phyloP scores from a whole-genome alignment of 2,797 vertebrate genomes.

The Tangara arthus region DNA sequence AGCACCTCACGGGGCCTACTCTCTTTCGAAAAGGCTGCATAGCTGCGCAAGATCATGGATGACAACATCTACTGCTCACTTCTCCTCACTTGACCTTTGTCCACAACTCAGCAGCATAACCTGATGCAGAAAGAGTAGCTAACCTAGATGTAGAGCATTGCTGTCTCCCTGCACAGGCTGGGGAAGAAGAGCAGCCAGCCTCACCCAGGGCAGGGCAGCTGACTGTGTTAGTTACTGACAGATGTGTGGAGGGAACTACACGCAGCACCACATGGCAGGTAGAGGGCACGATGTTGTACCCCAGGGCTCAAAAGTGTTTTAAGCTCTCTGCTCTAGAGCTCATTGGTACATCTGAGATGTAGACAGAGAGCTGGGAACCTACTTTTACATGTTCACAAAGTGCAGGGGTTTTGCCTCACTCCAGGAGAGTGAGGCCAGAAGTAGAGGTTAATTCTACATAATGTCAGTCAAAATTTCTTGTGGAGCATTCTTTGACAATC shows the following conservation, averaged over 20 bases:
- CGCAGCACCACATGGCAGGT: accelerated
- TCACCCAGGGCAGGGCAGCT: background rate
- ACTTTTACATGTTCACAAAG: background rate
- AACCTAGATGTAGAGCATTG: background rate
- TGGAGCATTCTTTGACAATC: background rate
- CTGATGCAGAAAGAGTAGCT: background rate
- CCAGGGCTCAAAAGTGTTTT: background rate
- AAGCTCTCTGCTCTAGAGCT: background rate
- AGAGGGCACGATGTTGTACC: background rate
- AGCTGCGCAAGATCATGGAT: background rate
- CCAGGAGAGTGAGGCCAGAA: background rate
- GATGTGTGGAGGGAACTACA: background rate
- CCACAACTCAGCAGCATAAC: background rate
- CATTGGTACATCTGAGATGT: background rate
- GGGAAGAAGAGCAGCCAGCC: background rate
- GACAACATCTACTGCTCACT: background rate
- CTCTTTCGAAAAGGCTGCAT: background rate
- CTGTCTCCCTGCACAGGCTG: background rate
- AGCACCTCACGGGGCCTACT: background rate
- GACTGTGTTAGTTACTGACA: background rate
- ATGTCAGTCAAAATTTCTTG: background rate
- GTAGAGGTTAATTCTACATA: background rate
- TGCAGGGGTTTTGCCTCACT: background rate
- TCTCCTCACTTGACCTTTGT: background rate
- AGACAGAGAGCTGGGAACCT: background rate